phyloP scores from a whole-genome alignment of 2,888 invertebrate genomes.

The Melinopterus prodromus region DNA sequence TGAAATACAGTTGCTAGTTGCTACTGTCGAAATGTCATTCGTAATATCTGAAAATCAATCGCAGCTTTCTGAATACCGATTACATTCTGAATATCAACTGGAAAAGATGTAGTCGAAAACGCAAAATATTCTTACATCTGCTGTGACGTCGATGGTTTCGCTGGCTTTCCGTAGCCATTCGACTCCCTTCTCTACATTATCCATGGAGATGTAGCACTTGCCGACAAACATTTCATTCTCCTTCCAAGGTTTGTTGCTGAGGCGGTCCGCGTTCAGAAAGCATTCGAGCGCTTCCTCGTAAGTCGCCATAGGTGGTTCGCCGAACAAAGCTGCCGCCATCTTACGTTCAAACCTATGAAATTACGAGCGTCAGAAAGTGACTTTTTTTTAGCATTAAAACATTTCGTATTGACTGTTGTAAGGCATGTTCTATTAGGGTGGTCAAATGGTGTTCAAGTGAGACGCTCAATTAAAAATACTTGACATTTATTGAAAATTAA shows the following conservation, averaged over 20 bases:
- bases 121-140: not conserved
- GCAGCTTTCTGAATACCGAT: too few species aligned
- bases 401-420: too few species aligned
- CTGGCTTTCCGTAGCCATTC: conserved; percentile 60
- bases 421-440: too few species aligned
- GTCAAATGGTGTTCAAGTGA: too few species aligned
- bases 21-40: too few species aligned
- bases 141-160: conserved; percentile 8
- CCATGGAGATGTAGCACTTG: conserved; percentile 65
- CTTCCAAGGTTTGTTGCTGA: conserved; percentile 64
- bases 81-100: too few species aligned
- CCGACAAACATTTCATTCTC: conserved; percentile 67
- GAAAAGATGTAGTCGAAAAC: too few species aligned
- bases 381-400: too few species aligned
- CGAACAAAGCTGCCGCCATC: conserved; percentile 70
- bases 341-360: conserved; percentile 69
- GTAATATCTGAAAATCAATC: too few species aligned
- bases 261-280: conserved; percentile 64
- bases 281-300: conserved; percentile 68
- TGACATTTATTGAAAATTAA: too few species aligned
- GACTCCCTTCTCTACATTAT: conserved; percentile 62
- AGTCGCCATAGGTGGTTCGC: conserved; percentile 69
- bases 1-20: too few species aligned
- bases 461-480: too few species aligned
- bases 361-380: not conserved